Evolutionary conservation across 2,888 invertebrate species (phyloP).

Genomic region (Habrosyne pyritoides): DNA sequence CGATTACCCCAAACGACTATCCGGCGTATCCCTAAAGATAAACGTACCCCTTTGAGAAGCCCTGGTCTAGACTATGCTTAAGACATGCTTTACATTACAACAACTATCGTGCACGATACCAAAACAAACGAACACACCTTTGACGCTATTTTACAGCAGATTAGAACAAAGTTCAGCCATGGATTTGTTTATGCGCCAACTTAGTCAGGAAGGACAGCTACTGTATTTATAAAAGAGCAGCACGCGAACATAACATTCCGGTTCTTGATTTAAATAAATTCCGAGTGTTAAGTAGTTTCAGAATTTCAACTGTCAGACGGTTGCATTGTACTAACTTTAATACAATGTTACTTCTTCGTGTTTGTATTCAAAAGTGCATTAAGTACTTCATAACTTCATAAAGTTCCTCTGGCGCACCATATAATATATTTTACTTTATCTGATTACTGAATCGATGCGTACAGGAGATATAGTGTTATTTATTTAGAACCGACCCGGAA

Average conservation of each 20-base stretch:
- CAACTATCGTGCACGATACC: neutral
- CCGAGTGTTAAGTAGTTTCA: slow-evolving; percentile 25
- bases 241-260: slow-evolving; percentile 16
- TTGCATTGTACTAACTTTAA: slow-evolving; percentile 43
- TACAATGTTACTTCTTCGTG: slow-evolving; percentile 47
- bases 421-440: slow-evolving; percentile 11
- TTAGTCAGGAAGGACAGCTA: slow-evolving; percentile 1
- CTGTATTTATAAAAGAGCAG: slow-evolving; percentile 15
- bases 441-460: neutral
- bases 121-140: slow-evolving; percentile 2
- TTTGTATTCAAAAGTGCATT: slow-evolving; percentile 60
- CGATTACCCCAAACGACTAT: too few relatives aligned
- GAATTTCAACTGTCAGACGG: slow-evolving; percentile 26
- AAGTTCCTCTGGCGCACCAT: slow-evolving; percentile 35
- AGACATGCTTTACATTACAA: neutral
- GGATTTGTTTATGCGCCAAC: slow-evolving; percentile 3
- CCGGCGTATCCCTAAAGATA: too few relatives aligned
- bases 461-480: neutral
- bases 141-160: neutral
- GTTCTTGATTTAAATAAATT: slow-evolving; percentile 25
- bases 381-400: slow-evolving; percentile 50
- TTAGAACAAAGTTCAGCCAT: neutral
- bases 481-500: neutral
- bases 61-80: neutral
- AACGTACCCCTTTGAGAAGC: neutral